phyloP scores from a whole-genome alignment of 2,888 invertebrate species.

The Gasteruption jaculator region DNA sequence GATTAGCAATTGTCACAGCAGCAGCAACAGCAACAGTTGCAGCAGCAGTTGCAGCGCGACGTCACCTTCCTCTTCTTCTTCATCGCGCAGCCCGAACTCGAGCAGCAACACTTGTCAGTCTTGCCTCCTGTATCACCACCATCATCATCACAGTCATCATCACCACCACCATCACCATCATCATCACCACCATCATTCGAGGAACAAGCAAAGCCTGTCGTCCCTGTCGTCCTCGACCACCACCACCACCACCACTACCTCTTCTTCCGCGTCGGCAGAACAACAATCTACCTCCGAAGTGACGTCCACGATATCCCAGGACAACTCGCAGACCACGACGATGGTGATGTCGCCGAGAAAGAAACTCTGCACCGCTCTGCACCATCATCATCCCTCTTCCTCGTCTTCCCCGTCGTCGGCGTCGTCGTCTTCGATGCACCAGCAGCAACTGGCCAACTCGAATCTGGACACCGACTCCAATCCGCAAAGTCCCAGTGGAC shows the following conservation, averaged over 20 bases:
- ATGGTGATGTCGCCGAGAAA: conserved; percentile 36
- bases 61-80: conserved; percentile 15
- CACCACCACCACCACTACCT: conserved; percentile 15
- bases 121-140: conserved; percentile 30
- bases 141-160: conserved; percentile 34
- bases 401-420: conserved; percentile 12
- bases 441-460: conserved; percentile 31
- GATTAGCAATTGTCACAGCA: no score
- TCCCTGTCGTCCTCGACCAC: conserved; percentile 14
- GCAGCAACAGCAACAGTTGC: conserved; percentile 9
- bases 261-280: conserved; percentile 8
- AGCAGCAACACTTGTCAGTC: conserved; percentile 26
- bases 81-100: conserved; percentile 17
- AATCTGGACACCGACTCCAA: conserved; percentile 43
- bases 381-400: conserved; percentile 31
- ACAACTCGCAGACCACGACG: conserved; percentile 22
- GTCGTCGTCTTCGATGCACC: conserved; percentile 14
- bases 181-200: conserved; percentile 34
- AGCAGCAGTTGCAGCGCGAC: conserved; percentile 20
- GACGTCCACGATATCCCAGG: conserved; percentile 18
- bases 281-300: conserved; percentile 24
- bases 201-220: conserved; percentile 26
- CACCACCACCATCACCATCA: conserved; percentile 35
- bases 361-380: conserved; percentile 36
- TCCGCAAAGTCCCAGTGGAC: conserved; percentile 33